Conservation (phyloP, 2,888 invertebrate genomes). For the Romanomermis culicivorax region DNA sequence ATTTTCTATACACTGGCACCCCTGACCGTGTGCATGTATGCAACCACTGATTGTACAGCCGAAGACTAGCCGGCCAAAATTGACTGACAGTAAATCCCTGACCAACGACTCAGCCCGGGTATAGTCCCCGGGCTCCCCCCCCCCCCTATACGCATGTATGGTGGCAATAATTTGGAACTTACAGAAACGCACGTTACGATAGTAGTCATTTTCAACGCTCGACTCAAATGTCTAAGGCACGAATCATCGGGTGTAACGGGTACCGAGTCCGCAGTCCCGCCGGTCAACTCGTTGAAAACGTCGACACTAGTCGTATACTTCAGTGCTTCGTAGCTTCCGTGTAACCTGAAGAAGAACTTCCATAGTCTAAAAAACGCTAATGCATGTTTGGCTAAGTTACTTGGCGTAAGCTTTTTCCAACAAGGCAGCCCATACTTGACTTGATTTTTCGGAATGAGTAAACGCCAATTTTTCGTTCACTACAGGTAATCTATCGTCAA, state of each 20-base stretch:
- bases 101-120: too few species aligned
- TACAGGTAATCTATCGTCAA: constrained; percentile 68
- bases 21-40: too few species aligned
- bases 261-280: constrained; percentile 8
- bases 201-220: constrained; percentile 3
- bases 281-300: constrained; percentile 9
- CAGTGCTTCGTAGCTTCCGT: constrained; percentile 74
- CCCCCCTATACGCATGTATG: too few species aligned
- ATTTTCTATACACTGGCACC: too few species aligned
- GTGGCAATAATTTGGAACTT: too few species aligned
- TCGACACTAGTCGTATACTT: constrained; percentile 33
- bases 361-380: background rate
- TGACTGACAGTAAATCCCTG: too few species aligned
- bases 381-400: constrained; percentile 32
- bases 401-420: constrained; percentile 81
- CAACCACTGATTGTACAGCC: too few species aligned
- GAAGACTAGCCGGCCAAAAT: too few species aligned
- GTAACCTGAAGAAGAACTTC: constrained; percentile 40
- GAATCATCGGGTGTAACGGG: background rate
- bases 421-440: constrained; percentile 68
- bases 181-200: background rate
- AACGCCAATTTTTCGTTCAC: constrained; percentile 66
- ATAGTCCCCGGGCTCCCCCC: too few species aligned
- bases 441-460: constrained; percentile 53
- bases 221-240: background rate